Conservation (phyloP, 2,888 invertebrate species). For the Drosophila paranaensis region DNA sequence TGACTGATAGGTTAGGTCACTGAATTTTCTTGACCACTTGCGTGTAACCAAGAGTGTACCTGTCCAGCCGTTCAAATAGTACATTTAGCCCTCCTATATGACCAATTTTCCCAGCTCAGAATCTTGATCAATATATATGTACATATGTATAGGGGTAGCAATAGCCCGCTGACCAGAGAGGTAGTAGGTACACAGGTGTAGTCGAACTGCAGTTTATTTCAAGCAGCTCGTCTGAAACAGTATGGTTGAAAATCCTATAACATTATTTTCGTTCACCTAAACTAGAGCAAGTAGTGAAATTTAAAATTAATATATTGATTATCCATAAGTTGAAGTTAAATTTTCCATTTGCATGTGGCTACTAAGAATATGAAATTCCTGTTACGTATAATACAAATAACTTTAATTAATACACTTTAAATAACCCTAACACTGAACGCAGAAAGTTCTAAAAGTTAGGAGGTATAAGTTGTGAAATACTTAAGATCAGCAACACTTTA, state of each 20-base stretch:
- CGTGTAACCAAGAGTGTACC: slow-evolving; percentile 5
- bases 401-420: too few relatives aligned
- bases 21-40: slow-evolving; percentile 29
- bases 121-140: slow-evolving; percentile 4
- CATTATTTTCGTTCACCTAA: not conserved
- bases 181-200: slow-evolving; percentile 38
- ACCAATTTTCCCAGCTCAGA: slow-evolving; percentile 14
- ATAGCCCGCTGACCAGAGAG: slow-evolving; percentile 21
- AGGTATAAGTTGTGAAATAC: too few relatives aligned
- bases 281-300: not conserved
- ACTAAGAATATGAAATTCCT: not conserved
- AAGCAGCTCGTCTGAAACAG: slow-evolving; percentile 27
- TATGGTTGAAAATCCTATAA: slow-evolving; percentile 10
- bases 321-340: not conserved
- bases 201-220: slow-evolving; percentile 35
- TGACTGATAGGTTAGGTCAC: slow-evolving; percentile 13
- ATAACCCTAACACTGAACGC: too few relatives aligned
- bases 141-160: slow-evolving; percentile 36
- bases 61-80: slow-evolving; percentile 1
- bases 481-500: too few relatives aligned
- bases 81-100: slow-evolving; percentile 8
- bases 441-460: too few relatives aligned
- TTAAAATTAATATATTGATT: not conserved
- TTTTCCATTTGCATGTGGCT: not conserved
- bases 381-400: not conserved